A percentile compares a stretch with the other conserved stretches of the same genome.
Conservation (phyloP, 2,113 vertebrate species). For the Fulica atra region DNA sequence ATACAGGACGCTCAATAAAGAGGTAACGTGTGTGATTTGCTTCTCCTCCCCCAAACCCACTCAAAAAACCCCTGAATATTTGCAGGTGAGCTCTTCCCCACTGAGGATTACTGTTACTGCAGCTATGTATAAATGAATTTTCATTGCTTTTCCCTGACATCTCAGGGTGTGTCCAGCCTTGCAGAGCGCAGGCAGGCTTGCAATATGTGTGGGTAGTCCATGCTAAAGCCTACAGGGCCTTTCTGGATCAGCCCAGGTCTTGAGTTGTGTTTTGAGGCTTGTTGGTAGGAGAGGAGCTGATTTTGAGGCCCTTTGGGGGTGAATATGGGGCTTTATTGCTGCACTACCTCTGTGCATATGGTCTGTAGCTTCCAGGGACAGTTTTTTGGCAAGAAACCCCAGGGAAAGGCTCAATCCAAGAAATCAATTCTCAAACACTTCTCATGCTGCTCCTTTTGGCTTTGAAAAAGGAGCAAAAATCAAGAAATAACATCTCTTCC, state of each 20-base stretch:
- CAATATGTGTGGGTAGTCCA: neutral
- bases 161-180: neutral
- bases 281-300: neutral
- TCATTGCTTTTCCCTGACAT: neutral
- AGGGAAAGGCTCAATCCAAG: neutral
- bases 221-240: too few species aligned
- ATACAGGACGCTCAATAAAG: slow-evolving; percentile 77
- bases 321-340: accelerated
- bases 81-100: neutral
- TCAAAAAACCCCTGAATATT: neutral
- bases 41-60: neutral
- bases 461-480: neutral
- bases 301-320: neutral
- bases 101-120: neutral
- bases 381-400: neutral
- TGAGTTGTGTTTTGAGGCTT: neutral
- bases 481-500: neutral
- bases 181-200: accelerated
- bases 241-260: neutral
- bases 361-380: neutral
- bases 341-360: neutral
- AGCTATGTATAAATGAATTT: neutral
- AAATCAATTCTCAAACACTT: neutral
- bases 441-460: neutral
- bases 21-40: slow-evolving; percentile 58